phyloP scores from a whole-genome alignment of 2,888 invertebrate species.

The Fissipunctia ypsillon region DNA sequence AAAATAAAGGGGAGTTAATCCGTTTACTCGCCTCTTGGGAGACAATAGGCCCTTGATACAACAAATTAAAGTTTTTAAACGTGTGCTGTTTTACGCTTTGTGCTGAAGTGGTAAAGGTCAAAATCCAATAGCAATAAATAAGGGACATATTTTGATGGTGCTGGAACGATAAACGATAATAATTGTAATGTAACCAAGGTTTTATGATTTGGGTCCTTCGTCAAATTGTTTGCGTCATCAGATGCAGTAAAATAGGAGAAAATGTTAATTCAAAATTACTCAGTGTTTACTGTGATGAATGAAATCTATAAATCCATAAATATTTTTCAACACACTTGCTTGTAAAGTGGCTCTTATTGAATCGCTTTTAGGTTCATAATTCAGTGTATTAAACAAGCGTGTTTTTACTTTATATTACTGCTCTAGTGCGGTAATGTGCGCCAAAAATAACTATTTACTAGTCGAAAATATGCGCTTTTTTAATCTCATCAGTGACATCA shows the following conservation, averaged over 20 bases:
- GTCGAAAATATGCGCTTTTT: too few species aligned
- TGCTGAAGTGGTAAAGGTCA: background rate
- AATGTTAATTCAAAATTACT: constrained; percentile 1
- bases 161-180: constrained; percentile 55
- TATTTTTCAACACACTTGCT: too few species aligned
- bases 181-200: constrained; percentile 57
- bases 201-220: constrained; percentile 50
- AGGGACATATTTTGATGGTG: constrained; percentile 41
- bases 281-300: background rate
- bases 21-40: constrained; percentile 60
- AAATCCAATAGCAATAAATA: constrained; percentile 23
- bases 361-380: too few species aligned
- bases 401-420: too few species aligned
- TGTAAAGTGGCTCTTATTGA: too few species aligned
- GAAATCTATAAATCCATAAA: background rate
- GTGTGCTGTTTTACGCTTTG: constrained; percentile 42
- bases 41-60: constrained; percentile 47
- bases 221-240: constrained; percentile 27
- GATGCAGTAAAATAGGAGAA: background rate
- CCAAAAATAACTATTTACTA: too few species aligned
- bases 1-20: constrained; percentile 62
- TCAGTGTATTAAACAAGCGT: too few species aligned
- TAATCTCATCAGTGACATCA: too few species aligned
- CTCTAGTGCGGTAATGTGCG: too few species aligned
- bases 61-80: constrained; percentile 42